phyloP scores from a whole-genome alignment of 2,888 invertebrate genomes.

The Ferdinandea cuprea region DNA sequence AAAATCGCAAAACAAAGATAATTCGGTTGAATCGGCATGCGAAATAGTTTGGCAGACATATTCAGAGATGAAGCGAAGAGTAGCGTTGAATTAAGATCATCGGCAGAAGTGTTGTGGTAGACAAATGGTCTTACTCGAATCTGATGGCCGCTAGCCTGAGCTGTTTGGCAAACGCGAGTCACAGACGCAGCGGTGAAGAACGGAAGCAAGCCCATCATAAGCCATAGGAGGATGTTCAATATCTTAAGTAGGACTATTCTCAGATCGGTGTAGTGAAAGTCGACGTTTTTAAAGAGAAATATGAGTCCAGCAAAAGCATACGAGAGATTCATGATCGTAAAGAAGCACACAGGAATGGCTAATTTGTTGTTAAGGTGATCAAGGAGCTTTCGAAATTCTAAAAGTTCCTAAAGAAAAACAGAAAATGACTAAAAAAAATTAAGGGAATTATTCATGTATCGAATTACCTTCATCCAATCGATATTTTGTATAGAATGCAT shows the following conservation, averaged over 20 bases:
- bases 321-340: slow-evolving; percentile 89
- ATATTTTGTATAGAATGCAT: slow-evolving; percentile 89
- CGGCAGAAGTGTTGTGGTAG: slow-evolving; percentile 90
- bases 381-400: slow-evolving; percentile 90
- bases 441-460: too few relatives aligned
- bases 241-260: slow-evolving; percentile 88
- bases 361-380: slow-evolving; percentile 90
- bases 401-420: slow-evolving; percentile 86
- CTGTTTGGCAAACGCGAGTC: slow-evolving; percentile 88
- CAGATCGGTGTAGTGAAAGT: slow-evolving; percentile 85
- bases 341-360: slow-evolving; percentile 90
- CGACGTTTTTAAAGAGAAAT: slow-evolving; percentile 87
- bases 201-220: slow-evolving; percentile 79
- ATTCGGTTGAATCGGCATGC: slow-evolving; percentile 88
- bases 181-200: slow-evolving; percentile 89
- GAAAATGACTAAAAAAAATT: neutral
- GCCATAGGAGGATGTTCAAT: slow-evolving; percentile 83
- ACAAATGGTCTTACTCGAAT: slow-evolving; percentile 90
- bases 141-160: slow-evolving; percentile 91
- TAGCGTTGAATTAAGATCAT: slow-evolving; percentile 90
- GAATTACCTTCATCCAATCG: slow-evolving; percentile 92
- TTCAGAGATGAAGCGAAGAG: slow-evolving; percentile 90
- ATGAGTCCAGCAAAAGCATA: slow-evolving; percentile 88
- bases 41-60: slow-evolving; percentile 89
- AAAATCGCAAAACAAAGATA: slow-evolving; percentile 87